Evolutionary conservation across 2,113 vertebrate genomes (phyloP).

Genomic region (Speoplatyrhinus poulsoni): DNA sequence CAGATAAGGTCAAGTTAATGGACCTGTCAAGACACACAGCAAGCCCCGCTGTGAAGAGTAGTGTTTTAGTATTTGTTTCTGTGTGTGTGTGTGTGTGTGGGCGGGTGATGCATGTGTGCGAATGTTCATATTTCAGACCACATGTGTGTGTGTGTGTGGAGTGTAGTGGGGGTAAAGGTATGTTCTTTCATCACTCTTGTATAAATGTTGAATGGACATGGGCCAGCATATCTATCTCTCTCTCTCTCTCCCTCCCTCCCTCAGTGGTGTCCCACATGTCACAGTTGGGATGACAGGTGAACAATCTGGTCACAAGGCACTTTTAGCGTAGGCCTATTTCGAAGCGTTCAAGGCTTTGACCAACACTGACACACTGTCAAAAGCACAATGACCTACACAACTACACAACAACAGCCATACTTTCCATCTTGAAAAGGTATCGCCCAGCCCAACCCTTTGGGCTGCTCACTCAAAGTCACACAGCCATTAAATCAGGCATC

Average conservation of each 20-base stretch:
- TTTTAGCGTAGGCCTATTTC: conserved; percentile 57
- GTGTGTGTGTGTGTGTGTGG: conserved; percentile 29
- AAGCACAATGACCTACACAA: conserved; percentile 67
- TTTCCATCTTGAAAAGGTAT: conserved; percentile 48
- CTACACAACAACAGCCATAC: conserved; percentile 23
- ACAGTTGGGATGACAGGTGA: conserved; percentile 58
- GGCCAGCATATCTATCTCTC: conserved; percentile 34
- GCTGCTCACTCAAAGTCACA: conserved; percentile 33
- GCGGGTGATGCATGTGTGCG: neutral
- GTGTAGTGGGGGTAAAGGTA: conserved; percentile 28
- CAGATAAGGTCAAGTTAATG: conserved; percentile 62
- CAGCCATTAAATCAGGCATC: conserved; percentile 45
- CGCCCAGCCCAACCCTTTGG: neutral
- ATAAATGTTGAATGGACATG: conserved; percentile 64
- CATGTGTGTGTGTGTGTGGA: conserved; percentile 31
- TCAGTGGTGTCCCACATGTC: conserved; percentile 60
- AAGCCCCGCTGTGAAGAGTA: conserved; percentile 48
- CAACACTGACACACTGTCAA: conserved; percentile 64
- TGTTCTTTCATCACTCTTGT: conserved; percentile 61
- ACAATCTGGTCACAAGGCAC: conserved; percentile 63
- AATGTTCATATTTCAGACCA: neutral
- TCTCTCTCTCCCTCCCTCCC: conserved; percentile 17
- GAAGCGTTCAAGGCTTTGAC: conserved; percentile 70
- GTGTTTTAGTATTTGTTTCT: conserved; percentile 52
- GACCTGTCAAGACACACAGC: conserved; percentile 64